Conservation (phyloP, 2,888 invertebrate genomes). For the Mythimna albipuncta region DNA sequence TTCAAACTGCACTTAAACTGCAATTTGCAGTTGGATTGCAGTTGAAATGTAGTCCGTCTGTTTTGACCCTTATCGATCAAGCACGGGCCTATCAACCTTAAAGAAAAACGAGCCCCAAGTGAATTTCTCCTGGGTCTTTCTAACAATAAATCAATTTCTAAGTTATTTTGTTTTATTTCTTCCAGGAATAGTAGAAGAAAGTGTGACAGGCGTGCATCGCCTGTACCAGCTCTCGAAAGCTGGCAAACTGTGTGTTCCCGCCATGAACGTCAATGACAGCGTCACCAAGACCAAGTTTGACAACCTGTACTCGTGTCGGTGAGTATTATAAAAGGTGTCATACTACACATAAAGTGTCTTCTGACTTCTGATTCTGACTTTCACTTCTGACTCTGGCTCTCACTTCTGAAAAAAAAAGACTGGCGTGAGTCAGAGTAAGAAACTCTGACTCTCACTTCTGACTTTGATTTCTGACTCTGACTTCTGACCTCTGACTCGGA, state of each 20-base stretch:
- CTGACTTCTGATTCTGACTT: neutral
- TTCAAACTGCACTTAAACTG: too few relatives aligned
- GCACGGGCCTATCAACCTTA: too few relatives aligned
- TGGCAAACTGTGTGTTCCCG: conserved; percentile 97
- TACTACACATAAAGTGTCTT: too few relatives aligned
- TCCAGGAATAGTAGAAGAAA: conserved; percentile 98
- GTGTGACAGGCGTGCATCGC: conserved; percentile 99
- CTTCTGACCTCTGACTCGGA: neutral
- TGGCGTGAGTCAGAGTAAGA: too few relatives aligned
- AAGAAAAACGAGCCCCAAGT: too few relatives aligned
- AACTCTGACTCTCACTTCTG: neutral
- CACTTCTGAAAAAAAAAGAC: too few relatives aligned
- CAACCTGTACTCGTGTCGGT: conserved; percentile 98
- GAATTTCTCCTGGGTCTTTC: too few relatives aligned
- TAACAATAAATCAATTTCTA: too few relatives aligned
- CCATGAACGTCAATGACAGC: conserved; percentile 99
- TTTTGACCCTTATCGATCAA: too few relatives aligned
- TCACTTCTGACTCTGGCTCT: neutral
- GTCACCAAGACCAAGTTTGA: conserved; percentile 99
- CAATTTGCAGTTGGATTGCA: too few relatives aligned
- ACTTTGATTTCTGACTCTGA: neutral
- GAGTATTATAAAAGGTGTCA: conserved; percentile 53
- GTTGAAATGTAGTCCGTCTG: too few relatives aligned
- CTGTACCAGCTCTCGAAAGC: conserved; percentile 98
- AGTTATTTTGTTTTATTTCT: neutral